Evolutionary conservation across 2,797 vertebrate species (phyloP).

Genomic region (Lateolabrax maculatus): DNA sequence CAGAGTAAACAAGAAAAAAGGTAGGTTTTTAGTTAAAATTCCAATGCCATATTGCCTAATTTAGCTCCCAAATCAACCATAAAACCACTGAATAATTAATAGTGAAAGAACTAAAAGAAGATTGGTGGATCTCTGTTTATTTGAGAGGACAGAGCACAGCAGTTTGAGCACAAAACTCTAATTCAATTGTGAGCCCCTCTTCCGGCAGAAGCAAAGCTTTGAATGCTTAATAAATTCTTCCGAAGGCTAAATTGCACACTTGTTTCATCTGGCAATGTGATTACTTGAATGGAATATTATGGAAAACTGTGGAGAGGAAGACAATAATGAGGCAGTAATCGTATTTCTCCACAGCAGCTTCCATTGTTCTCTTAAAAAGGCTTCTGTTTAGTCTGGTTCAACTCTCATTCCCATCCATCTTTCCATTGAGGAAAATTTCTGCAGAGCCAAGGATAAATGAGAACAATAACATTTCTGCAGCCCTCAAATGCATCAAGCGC

Average conservation of each 20-base stretch:
- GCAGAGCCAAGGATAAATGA: constrained; percentile 74
- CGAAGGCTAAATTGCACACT: constrained; percentile 63
- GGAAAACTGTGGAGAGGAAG: constrained; percentile 69
- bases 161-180: constrained; percentile 58
- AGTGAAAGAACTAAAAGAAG: constrained; percentile 36
- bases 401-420: constrained; percentile 73
- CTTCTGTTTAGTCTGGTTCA: constrained; percentile 74
- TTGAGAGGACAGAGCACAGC: constrained; percentile 58
- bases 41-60: constrained; percentile 21
- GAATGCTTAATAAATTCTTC: constrained; percentile 75
- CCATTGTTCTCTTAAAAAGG: constrained; percentile 75
- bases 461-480: constrained; percentile 76
- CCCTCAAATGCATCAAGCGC: constrained; percentile 55
- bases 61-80: constrained; percentile 37
- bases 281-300: constrained; percentile 77
- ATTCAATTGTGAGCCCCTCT: constrained; percentile 63
- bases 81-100: constrained; percentile 32
- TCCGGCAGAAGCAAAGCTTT: constrained; percentile 62
- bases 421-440: constrained; percentile 74
- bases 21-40: too few species aligned
- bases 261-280: constrained; percentile 78
- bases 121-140: constrained; percentile 53
- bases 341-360: constrained; percentile 78
- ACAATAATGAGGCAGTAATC: constrained; percentile 80
- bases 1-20: not conserved